A percentile compares a stretch with the other conserved stretches of the same genome.
phyloP scores from a whole-genome alignment of 2,797 vertebrate species.

The Podarcis siculus region DNA sequence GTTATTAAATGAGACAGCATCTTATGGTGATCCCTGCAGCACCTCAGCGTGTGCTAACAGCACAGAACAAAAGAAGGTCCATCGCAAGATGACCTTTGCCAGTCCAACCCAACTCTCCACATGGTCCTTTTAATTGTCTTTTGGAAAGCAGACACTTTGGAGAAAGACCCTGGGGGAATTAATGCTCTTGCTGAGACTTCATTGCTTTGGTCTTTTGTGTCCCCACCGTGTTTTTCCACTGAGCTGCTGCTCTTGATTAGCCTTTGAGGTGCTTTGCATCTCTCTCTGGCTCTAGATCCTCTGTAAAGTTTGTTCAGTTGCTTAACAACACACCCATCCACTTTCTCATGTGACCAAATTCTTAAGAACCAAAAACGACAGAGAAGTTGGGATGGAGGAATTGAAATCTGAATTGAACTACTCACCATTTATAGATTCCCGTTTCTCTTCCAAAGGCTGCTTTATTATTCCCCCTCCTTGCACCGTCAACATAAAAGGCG shows the following conservation, averaged over 20 bases:
- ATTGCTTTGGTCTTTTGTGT: conserved; percentile 58
- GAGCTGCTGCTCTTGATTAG: conserved; percentile 32
- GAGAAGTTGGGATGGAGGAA: not conserved
- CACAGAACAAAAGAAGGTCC: conserved; percentile 52
- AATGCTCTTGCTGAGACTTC: conserved; percentile 56
- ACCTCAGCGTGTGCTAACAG: conserved; percentile 49
- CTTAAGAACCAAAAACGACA: not conserved
- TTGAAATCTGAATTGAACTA: conserved; percentile 23
- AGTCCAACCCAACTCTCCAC: conserved; percentile 38
- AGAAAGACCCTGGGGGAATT: conserved; percentile 43
- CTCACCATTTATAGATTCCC: conserved; percentile 16
- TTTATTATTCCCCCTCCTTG: conserved; percentile 1
- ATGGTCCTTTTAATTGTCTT: conserved; percentile 53
- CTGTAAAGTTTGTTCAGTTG: conserved; percentile 41
- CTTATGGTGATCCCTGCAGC: conserved; percentile 35
- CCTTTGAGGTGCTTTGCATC: conserved; percentile 21
- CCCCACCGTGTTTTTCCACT: conserved; percentile 4
- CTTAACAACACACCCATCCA: not conserved
- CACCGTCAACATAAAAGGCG: conserved; percentile 7
- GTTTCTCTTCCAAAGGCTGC: not conserved
- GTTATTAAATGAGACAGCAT: conserved; percentile 28
- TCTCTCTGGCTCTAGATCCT: conserved; percentile 11
- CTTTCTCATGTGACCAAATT: conserved; percentile 27
- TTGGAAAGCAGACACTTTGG: not conserved
- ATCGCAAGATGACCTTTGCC: conserved; percentile 51